Evolutionary conservation across 2,888 invertebrate genomes (phyloP).

Genomic region (Ichneumoninae sp.): DNA sequence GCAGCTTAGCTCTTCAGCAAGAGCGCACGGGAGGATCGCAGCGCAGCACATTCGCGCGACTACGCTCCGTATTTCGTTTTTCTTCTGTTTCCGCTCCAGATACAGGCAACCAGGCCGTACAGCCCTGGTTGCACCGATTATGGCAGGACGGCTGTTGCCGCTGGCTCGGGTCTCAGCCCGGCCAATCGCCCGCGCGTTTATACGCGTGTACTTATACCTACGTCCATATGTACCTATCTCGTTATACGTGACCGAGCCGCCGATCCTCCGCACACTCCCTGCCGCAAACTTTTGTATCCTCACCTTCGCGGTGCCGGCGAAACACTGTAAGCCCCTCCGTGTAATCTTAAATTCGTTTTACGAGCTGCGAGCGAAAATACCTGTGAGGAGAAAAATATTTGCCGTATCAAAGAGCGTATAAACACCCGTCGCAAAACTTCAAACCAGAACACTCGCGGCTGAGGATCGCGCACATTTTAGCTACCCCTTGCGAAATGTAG

Average conservation of each 20-base stretch:
- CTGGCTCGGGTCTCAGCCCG: constrained; percentile 61
- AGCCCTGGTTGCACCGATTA: constrained; percentile 71
- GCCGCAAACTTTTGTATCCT: constrained; percentile 8
- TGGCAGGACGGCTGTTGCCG: constrained; percentile 69
- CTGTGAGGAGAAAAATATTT: neutral
- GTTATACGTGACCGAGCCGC: constrained; percentile 31
- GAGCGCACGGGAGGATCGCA: constrained; percentile 52
- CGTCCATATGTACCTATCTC: constrained; percentile 30
- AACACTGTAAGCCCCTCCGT: neutral
- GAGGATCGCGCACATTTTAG: too few relatives aligned
- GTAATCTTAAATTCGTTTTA: constrained; percentile 2
- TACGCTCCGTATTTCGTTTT: constrained; percentile 76
- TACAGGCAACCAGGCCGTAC: constrained; percentile 80
- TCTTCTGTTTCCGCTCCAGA: constrained; percentile 82
- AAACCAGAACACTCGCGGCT: too few relatives aligned
- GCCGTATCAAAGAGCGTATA: neutral
- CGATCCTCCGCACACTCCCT: constrained; percentile 7
- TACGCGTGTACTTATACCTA: constrained; percentile 35
- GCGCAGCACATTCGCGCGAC: constrained; percentile 18
- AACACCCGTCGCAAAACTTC: neutral
- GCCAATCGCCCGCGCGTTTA: constrained; percentile 41
- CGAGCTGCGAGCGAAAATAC: neutral
- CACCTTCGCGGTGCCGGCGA: neutral
- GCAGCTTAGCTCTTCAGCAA: constrained; percentile 28
- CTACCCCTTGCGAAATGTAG: too few relatives aligned